Conservation (phyloP, 2,888 invertebrate genomes). For the Boloria euphrosyne region DNA sequence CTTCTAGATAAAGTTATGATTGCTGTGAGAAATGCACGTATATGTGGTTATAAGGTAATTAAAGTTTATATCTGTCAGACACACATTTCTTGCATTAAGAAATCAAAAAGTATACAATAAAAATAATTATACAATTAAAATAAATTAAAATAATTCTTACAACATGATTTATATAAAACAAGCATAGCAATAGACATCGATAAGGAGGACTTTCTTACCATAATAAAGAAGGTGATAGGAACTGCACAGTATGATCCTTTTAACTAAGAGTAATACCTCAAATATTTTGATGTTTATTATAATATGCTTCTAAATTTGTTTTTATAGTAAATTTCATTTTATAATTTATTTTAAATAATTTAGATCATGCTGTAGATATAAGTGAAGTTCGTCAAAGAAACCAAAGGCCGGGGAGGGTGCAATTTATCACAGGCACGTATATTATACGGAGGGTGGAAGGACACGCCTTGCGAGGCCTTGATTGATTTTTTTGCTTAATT, state of each 20-base stretch:
- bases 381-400: conserved; percentile 76
- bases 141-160: too few species aligned
- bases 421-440: conserved; percentile 80
- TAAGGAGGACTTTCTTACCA: too few species aligned
- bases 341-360: background rate
- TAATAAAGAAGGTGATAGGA: too few species aligned
- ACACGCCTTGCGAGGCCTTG: conserved; percentile 42
- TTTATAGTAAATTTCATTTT: too few species aligned
- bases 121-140: too few species aligned
- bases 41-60: conserved; percentile 32
- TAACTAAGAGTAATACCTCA: too few species aligned
- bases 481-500: conserved; percentile 36
- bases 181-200: too few species aligned
- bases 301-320: too few species aligned
- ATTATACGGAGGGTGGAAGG: conserved; percentile 66
- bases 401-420: conserved; percentile 70
- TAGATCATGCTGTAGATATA: conserved; percentile 57
- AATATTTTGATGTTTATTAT: too few species aligned
- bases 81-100: conserved; percentile 2
- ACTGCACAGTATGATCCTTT: too few species aligned
- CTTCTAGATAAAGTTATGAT: conserved; percentile 35
- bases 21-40: conserved; percentile 31
- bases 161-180: too few species aligned
- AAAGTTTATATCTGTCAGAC: conserved; percentile 29
- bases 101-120: too few species aligned